Base-by-base conservation (phyloP, 1,140 invertebrate species). In the Bombus huntii region DNA sequence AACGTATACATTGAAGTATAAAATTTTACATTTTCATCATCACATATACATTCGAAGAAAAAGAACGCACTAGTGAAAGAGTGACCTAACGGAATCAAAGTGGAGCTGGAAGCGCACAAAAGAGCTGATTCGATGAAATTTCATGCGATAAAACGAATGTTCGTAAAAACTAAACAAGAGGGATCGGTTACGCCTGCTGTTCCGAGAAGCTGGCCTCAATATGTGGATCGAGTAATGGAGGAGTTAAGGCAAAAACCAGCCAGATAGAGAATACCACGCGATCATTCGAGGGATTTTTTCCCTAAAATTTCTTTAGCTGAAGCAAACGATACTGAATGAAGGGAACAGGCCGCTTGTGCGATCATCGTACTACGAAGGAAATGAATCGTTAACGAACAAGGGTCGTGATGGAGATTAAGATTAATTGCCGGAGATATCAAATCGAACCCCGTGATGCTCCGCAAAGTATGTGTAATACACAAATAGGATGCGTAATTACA, bases 101-200 rank as follows among this genome's bases (percentile, higher is more conserved):
- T 25, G 31, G n/a, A 31, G 62, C 10, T 3, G n/a, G 25, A 12
- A 25, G 57, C 74, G 65, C 9, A 13, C 66, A 22, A 53, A 57
- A 25, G 28, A 37, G 87, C 62, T 66, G 57, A 81, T 89, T 89
- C 88, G 62, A 31, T 76, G 87, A 89, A 89, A 89, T 77, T 57
- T 81, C 66, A 79, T 39, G 65, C 87, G 88, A 89, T 89, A 89
- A 88, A 86, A 77, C 88, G 70, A 89, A 77, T 83, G 88, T 89
- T 83, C 66, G 80, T 83, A 89, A 89, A 89, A 75, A 44, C 66
- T n/a, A 59, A 83, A 71, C 57, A n/a, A n/a, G 34, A 39, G 34
- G 66, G 39, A 89, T 89, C 76, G 75, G 79, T 87, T 83, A 89
- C n/a, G 83, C 12, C 28, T n/a, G 42, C 15, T 28, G 18, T 89